Conservation (phyloP, 2,113 vertebrate species). For the Pollimyrus isidori region DNA sequence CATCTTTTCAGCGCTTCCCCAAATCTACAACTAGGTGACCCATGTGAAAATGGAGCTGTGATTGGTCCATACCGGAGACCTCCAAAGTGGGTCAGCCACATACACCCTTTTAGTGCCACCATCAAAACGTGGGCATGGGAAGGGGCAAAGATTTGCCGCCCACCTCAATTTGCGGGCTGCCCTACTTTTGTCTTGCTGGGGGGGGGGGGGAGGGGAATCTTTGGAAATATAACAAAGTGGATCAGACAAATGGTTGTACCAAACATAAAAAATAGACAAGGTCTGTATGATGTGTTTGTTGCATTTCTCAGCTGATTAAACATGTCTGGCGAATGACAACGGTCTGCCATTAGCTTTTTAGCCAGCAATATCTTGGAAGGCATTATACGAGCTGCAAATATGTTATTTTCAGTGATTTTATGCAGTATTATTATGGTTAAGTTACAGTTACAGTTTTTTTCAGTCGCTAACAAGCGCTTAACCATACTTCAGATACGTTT, state of each 20-base stretch:
- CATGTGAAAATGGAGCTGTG: not conserved
- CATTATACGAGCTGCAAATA: not conserved
- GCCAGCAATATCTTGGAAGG: not conserved
- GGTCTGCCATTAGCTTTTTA: not conserved
- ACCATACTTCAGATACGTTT: too few relatives aligned
- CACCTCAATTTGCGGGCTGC: constrained; percentile 15
- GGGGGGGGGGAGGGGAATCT: not conserved
- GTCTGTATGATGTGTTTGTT: not conserved
- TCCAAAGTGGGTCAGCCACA: constrained; percentile 42
- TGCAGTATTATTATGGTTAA: not conserved
- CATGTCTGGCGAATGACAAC: not conserved
- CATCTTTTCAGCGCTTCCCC: not conserved
- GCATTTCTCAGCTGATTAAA: not conserved
- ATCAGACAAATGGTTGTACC: not conserved
- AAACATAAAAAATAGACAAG: not conserved
- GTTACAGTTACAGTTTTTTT: too few relatives aligned
- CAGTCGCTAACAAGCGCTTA: too few relatives aligned
- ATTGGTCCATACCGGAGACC: not conserved
- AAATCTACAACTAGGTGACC: not conserved
- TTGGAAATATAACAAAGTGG: not conserved
- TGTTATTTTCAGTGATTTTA: not conserved
- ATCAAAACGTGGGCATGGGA: not conserved
- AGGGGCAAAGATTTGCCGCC: constrained; percentile 30
- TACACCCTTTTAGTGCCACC: not conserved
- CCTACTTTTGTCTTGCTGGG: not conserved